Conservation (phyloP, 2,888 invertebrate species). For the Electrophaes corylata region DNA sequence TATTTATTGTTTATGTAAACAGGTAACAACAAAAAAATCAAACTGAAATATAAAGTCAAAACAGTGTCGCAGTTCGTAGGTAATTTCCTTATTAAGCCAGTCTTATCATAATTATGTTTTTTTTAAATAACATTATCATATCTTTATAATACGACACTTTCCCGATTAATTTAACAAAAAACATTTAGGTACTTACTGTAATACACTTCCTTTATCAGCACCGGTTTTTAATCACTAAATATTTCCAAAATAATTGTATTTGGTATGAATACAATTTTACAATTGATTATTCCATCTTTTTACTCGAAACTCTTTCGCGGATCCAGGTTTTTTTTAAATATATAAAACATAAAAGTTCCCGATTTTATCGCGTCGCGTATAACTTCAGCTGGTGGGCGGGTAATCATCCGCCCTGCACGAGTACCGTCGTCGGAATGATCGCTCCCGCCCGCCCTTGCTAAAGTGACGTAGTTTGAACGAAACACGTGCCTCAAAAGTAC, state of each 20-base stretch:
- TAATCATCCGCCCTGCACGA: conserved; percentile 58
- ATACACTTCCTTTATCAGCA: not conserved
- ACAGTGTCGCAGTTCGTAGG: too few relatives aligned
- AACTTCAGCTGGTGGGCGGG: conserved; percentile 44
- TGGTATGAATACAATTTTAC: not conserved
- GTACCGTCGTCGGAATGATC: conserved; percentile 49
- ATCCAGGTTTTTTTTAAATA: not conserved
- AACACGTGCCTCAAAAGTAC: conserved; percentile 17
- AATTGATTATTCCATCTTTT: not conserved
- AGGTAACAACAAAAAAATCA: too few relatives aligned
- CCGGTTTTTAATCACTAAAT: not conserved
- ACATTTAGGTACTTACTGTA: conserved; percentile 10
- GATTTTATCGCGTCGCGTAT: conserved; percentile 40
- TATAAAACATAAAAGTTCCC: conserved; percentile 14
- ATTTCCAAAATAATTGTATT: not conserved
- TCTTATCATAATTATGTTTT: too few relatives aligned
- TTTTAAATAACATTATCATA: not conserved
- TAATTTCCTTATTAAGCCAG: too few relatives aligned
- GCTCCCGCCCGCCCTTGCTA: conserved; percentile 50
- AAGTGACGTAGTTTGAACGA: conserved; percentile 27
- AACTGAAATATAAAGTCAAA: too few relatives aligned
- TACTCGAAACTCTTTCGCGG: not conserved
- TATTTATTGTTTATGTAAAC: too few relatives aligned
- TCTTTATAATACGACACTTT: not conserved
- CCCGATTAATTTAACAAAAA: not conserved